Base-by-base conservation (phyloP, 1,140 invertebrate genomes). In the Conus betulinus region DNA sequence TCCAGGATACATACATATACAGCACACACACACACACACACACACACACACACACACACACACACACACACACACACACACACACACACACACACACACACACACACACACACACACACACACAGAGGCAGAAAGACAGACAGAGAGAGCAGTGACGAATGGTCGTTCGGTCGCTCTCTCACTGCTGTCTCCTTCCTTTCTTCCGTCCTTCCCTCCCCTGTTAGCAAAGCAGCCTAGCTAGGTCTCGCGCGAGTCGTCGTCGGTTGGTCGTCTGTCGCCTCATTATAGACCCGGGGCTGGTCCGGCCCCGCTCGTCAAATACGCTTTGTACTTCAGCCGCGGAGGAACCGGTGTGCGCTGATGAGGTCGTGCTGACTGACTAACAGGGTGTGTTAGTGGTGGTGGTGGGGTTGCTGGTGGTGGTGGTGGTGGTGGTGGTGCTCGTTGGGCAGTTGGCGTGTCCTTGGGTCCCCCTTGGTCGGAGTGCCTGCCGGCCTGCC, bases 361-460 rank as follows among this genome's bases (percentile, higher is more conserved):
- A 85, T 85, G 84, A 85, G 63, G 84, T 85, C 63, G 57, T 60
- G 57, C 57, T 63, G 63, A 63, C 83, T 39, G 39, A 39, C 83
- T 39, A 3, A 39, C 39, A 39, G 39, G 39, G 39, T 39, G 51
- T 84, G 76, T 39, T 78, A 23, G 57, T 60, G 57, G 8, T 60
- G 15, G 57, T 25, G 20, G 20, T 74, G 71, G 13, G 11, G n/a
- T 25, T 74, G 7, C 20, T 74, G 71, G 7, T 23, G 1, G 7
- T 23, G n/a, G n/a, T 74, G 71, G 7, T 74, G 13, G 20, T 39
- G 39, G 39, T 39, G 39, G 25, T 10, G 27, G 84, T 55, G 27
- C 10, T 39, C 84, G 13, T 53, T 85, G 39, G 39, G 39, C 57
- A 60, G 25, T 63, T 71, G 27, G 11, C 55, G 52, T 67, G 25